Percentiles rank a stretch among this genome's conserved stretches.
These are phyloP conservation scores for Eurytemora carolleeae DNA, from an alignment of 1,140 invertebrate genomes.

Conservation along the genomic window DNA sequence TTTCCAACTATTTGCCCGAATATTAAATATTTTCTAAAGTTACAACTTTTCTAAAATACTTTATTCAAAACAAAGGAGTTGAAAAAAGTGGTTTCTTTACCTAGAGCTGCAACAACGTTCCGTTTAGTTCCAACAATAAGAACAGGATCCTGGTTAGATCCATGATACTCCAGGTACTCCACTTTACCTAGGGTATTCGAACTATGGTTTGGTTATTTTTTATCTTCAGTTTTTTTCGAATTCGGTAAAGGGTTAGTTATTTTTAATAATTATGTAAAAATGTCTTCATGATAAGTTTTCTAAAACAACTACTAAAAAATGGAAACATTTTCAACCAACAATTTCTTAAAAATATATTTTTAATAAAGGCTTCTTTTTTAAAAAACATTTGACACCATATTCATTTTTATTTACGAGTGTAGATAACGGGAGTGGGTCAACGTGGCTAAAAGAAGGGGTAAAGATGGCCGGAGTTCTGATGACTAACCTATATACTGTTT, in stretches of 20 bases:
- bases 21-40: no score
- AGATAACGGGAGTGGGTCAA: not conserved
- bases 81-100: not conserved
- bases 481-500: not conserved
- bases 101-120: not conserved
- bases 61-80: no score
- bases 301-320: no score
- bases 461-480: not conserved
- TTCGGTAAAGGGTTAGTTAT: no score
- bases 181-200: not conserved
- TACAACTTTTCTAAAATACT: no score
- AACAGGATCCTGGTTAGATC: not conserved
- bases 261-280: no score
- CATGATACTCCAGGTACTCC: not conserved
- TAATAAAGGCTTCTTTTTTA: no score
- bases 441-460: not conserved
- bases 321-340: not conserved
- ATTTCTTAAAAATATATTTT: no score
- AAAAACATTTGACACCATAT: not conserved
- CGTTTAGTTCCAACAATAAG: not conserved
- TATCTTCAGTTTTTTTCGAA: no score
- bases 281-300: no score
- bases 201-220: no score
- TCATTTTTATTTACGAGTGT: not conserved
- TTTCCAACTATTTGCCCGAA: no score